phyloP scores from a whole-genome alignment of 1,140 invertebrate genomes.

The Drosophila santomea region DNA sequence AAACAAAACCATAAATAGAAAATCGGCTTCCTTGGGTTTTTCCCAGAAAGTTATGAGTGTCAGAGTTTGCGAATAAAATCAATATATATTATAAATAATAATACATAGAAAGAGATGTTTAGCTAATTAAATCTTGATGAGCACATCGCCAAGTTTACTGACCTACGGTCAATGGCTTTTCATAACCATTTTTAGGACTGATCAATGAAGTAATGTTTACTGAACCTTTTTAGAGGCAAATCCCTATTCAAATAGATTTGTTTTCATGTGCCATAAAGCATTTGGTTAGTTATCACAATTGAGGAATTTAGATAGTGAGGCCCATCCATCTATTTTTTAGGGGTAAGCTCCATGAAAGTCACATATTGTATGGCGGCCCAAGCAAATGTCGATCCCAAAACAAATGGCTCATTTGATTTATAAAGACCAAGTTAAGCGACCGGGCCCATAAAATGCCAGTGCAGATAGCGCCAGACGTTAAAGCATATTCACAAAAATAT shows the following conservation, averaged over 20 bases:
- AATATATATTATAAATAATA: constrained; percentile 22
- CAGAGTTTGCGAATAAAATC: constrained; percentile 8
- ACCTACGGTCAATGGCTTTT: constrained; percentile 38
- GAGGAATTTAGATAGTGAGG: constrained; percentile 15
- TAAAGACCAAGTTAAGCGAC: constrained; percentile 62
- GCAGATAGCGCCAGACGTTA: constrained; percentile 51
- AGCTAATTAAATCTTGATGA: constrained; percentile 23
- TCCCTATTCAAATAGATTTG: constrained; percentile 14
- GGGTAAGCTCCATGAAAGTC: constrained; percentile 30
- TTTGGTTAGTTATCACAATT: constrained; percentile 39
- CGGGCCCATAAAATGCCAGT: constrained; percentile 52
- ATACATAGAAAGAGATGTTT: not conserved
- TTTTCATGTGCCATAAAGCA: constrained; percentile 21
- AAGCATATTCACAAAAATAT: constrained; percentile 14
- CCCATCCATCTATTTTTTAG: constrained; percentile 52
- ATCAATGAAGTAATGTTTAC: not conserved
- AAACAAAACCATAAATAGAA: constrained; percentile 53
- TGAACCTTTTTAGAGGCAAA: constrained; percentile 5
- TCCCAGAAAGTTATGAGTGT: constrained; percentile 43
- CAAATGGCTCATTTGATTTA: constrained; percentile 64
- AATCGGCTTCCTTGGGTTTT: constrained; percentile 36
- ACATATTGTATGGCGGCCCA: constrained; percentile 32
- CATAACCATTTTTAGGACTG: not conserved
- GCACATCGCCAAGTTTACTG: constrained; percentile 25
- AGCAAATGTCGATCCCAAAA: constrained; percentile 39